phyloP scores from a whole-genome alignment of 2,888 invertebrate genomes.

The Pachymerium ferrugineum region DNA sequence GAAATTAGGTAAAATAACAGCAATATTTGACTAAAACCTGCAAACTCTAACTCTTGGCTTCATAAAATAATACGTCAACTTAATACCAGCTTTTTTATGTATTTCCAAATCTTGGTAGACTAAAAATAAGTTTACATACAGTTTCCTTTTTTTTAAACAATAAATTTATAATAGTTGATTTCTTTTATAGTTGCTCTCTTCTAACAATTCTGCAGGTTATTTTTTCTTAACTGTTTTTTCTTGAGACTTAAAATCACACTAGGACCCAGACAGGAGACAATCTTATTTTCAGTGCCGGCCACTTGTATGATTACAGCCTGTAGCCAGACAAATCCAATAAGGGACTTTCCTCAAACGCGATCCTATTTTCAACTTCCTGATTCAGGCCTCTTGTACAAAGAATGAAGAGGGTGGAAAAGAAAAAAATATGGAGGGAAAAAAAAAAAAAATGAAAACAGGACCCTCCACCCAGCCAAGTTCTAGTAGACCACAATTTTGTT shows the following conservation, averaged over 20 bases:
- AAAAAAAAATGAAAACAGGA: neutral
- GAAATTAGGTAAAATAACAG: too few relatives aligned
- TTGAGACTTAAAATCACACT: neutral
- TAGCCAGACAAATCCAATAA: constrained; percentile 19
- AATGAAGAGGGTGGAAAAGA: too few relatives aligned
- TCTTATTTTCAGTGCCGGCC: neutral
- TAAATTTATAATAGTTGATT: too few relatives aligned
- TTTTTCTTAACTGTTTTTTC: neutral
- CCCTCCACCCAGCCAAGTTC: neutral
- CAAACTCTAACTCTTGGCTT: too few relatives aligned
- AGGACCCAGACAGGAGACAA: neutral
- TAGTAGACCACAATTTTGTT: neutral
- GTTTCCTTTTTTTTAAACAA: too few relatives aligned
- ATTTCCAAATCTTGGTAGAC: too few relatives aligned
- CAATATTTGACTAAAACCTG: too few relatives aligned
- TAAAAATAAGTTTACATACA: too few relatives aligned
- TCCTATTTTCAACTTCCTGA: constrained; percentile 3
- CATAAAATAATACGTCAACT: too few relatives aligned
- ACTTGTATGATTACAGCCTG: constrained; percentile 10
- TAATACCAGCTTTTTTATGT: too few relatives aligned
- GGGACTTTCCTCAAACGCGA: neutral
- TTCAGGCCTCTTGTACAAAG: neutral
- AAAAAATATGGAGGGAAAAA: too few relatives aligned
- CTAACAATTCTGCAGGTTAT: neutral
- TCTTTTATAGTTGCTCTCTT: too few relatives aligned